Evolutionary conservation across 1,140 invertebrate genomes (phyloP).

Genomic region (Drosophila trapezifrons): DNA sequence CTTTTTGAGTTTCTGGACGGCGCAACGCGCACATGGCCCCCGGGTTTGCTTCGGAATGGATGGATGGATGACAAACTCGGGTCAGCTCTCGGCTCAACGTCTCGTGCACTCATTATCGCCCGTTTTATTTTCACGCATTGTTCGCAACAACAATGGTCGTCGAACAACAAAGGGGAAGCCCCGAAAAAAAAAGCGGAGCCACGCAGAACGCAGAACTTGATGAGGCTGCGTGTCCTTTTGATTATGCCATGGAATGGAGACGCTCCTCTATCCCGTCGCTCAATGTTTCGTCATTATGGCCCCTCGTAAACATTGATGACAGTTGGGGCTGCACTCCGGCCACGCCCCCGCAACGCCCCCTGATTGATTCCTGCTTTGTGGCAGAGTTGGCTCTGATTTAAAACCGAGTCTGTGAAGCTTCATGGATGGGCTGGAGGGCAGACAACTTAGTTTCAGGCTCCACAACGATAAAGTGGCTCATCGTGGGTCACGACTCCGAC

Average conservation of each 20-base stretch:
- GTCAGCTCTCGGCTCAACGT: conserved; percentile 8
- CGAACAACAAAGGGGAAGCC: conserved; percentile 17
- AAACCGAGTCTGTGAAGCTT: conserved; percentile 23
- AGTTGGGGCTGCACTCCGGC: conserved; percentile 43
- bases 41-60: conserved; percentile 1
- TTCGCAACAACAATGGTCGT: conserved; percentile 32
- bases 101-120: conserved; percentile 68
- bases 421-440: conserved; percentile 39
- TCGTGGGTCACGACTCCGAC: conserved; percentile 12
- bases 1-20: conserved; percentile 59
- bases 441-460: conserved; percentile 42
- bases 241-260: conserved; percentile 55
- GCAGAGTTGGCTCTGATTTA: conserved; percentile 30
- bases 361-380: conserved; percentile 64
- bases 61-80: conserved; percentile 50
- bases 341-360: conserved; percentile 24
- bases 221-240: conserved; percentile 75
- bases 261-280: conserved; percentile 1
- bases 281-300: conserved; percentile 69
- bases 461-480: conserved; percentile 61
- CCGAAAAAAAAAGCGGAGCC: conserved; percentile 28
- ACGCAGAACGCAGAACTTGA: conserved; percentile 43
- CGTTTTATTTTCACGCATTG: conserved; percentile 75
- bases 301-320: conserved; percentile 82
- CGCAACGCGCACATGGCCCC: conserved; percentile 34